Percentiles rank a stretch among this genome's conserved stretches.
Conservation (phyloP, 2,888 invertebrate species). For the Siphlonurus alternatus region DNA sequence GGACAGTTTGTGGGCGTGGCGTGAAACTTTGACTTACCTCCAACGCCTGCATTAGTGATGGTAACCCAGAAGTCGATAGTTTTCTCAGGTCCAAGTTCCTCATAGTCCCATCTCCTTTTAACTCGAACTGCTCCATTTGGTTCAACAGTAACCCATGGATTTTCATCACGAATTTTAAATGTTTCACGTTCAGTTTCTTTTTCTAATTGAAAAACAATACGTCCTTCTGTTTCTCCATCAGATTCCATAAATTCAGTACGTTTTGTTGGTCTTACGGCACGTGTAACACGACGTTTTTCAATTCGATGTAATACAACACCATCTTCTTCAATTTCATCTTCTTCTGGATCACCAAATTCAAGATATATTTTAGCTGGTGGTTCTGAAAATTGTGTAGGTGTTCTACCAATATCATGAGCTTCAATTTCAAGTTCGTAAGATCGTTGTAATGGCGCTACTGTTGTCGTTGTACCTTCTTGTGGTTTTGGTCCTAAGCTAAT, state of each 20-base stretch:
- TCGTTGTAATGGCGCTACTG: slow-evolving; percentile 17
- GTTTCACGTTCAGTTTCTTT: slow-evolving; percentile 85
- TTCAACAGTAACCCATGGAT: slow-evolving; percentile 86
- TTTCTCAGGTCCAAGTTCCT: slow-evolving; percentile 83
- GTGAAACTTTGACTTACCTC: slow-evolving; percentile 38
- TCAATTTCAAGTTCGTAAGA: slow-evolving; percentile 50
- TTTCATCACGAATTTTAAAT: slow-evolving; percentile 84
- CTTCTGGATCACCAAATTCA: slow-evolving; percentile 33
- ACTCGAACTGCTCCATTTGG: slow-evolving; percentile 82
- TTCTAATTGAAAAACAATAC: slow-evolving; percentile 75
- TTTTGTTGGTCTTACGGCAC: slow-evolving; percentile 88
- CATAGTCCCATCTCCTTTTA: slow-evolving; percentile 95
- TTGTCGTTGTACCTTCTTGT: background rate
- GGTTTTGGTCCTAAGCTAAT: background rate
- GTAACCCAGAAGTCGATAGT: slow-evolving; percentile 94
- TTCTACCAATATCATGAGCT: slow-evolving; percentile 62
- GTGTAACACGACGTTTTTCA: slow-evolving; percentile 62
- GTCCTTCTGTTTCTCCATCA: slow-evolving; percentile 75
- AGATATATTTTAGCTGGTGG: slow-evolving; percentile 59
- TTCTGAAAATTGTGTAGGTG: slow-evolving; percentile 50
- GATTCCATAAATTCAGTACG: slow-evolving; percentile 82
- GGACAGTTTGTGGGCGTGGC: too few relatives aligned
- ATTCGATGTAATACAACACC: slow-evolving; percentile 34
- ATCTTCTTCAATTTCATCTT: slow-evolving; percentile 1
- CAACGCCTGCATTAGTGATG: slow-evolving; percentile 75